phyloP scores from a whole-genome alignment of 2,888 invertebrate genomes.

The Caradrina clavipalpis region DNA sequence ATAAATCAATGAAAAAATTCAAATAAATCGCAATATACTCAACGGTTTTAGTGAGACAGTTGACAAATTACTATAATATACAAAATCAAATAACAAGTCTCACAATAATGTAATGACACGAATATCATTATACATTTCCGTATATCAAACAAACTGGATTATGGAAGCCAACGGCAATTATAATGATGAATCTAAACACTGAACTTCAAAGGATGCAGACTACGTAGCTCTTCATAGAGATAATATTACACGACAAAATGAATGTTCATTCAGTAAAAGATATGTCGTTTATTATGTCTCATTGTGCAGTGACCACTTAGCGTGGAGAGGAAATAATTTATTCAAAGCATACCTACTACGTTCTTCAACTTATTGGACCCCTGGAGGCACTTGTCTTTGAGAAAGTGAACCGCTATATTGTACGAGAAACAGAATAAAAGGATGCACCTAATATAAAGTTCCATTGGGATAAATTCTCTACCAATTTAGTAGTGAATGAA shows the following conservation, averaged over 20 bases:
- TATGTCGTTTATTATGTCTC: constrained; percentile 85
- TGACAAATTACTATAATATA: constrained; percentile 51
- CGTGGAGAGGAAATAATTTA: constrained; percentile 86
- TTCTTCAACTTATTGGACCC: constrained; percentile 58
- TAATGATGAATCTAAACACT: constrained; percentile 71
- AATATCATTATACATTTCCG: constrained; percentile 60
- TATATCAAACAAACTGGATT: constrained; percentile 57
- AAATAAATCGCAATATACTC: constrained; percentile 36
- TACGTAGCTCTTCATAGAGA: constrained; percentile 65
- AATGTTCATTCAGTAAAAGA: constrained; percentile 81
- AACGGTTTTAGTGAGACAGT: constrained; percentile 24
- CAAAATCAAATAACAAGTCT: constrained; percentile 43
- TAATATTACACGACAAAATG: constrained; percentile 75
- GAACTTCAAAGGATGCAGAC: constrained; percentile 74
- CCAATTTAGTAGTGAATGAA: constrained; percentile 12
- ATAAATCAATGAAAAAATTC: constrained; percentile 34
- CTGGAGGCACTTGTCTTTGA: constrained; percentile 39
- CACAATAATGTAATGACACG: constrained; percentile 50
- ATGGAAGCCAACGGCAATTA: constrained; percentile 71
- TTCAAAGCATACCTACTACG: constrained; percentile 76
- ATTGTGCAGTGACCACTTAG: constrained; percentile 86
- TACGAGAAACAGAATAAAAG: constrained; percentile 22
- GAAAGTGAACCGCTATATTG: constrained; percentile 23
- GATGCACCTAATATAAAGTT: constrained; percentile 6
- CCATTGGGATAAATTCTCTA: constrained; percentile 7